A percentile compares a stretch with the other conserved stretches of the same genome.
These are phyloP conservation scores for Subanguina moxae DNA, from an alignment of 1,140 invertebrate species.

Conservation along the genomic window DNA sequence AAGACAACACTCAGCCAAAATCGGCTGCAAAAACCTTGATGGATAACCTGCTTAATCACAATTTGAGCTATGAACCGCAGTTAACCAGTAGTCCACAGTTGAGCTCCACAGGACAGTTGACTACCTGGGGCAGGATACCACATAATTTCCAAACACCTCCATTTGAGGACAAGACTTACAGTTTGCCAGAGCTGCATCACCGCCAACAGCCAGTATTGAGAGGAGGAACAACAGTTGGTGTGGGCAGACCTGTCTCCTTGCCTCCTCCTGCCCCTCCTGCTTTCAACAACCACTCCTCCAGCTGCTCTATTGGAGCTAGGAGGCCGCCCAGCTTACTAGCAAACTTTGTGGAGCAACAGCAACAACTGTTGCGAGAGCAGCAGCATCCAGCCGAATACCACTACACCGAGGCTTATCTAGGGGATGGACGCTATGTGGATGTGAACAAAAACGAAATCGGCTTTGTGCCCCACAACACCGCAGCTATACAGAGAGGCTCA, in stretches of 20 bases:
- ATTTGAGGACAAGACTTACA: constrained; percentile 8
- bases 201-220: not conserved
- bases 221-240: not conserved
- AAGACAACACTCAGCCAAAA: not conserved
- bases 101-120: constrained; percentile 27
- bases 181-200: constrained; percentile 11
- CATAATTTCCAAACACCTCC: constrained; percentile 10
- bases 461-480: constrained; percentile 45
- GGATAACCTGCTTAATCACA: constrained; percentile 9
- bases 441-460: constrained; percentile 58
- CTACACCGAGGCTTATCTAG: constrained; percentile 43
- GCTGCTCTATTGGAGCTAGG: constrained; percentile 17
- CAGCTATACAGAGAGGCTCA: constrained; percentile 38
- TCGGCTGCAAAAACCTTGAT: not conserved
- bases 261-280: constrained; percentile 1
- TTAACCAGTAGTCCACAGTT: constrained; percentile 8
- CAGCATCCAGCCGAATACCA: constrained; percentile 41
- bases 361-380: constrained; percentile 21
- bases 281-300: not conserved
- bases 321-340: constrained; percentile 50
- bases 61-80: constrained; percentile 2
- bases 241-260: not conserved
- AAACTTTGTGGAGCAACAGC: constrained; percentile 55
- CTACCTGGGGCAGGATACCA: constrained; percentile 41
- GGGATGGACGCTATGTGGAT: constrained; percentile 53